Evolutionary conservation across 2,888 invertebrate genomes (phyloP), one percentile per base, ranked within the genome.

Genomic region (Cheiracanthium punctorium): DNA sequence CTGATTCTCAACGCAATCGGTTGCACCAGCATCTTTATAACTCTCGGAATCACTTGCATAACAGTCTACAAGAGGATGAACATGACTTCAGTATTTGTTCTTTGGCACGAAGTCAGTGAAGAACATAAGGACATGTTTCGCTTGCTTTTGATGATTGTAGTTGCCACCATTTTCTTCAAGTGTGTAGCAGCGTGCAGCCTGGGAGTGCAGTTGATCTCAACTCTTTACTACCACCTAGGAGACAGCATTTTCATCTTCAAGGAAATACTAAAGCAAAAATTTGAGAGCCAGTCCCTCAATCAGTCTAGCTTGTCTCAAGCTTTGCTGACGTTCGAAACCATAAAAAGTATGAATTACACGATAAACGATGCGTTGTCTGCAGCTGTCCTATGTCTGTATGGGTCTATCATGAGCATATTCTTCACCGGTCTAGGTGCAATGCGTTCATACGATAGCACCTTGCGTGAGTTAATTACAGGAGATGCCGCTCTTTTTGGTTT

Each of bases 321-420:
- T 58, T 37, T 81, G 12, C 5, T 69, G 1, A 58, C 33, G 33
- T 81, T 74, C 29, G 52, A 81, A 12, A 52, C 20, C 33, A 74
- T 74, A 8, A 14, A 29, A 1, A 8, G 10, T 12, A 30, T 52
- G 33, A 37, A 69, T 10, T 2, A 48, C 0, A 41, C 48, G 7
- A 67, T 74, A 1, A 69, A 81, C 4, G 14, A 37, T 4, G 67
- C 81, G 1, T 69, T 81, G 17, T 74, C 81, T 0, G 8, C 17
- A 7, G 32, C 32, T 2, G 74, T 75, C 12, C 74, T 81, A 1
- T 74, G 48, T 24, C 69, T 81, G 0, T 81, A 74, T 17, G 73
- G 81, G 0, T 43, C 74, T n/a, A 12, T 33, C n/a, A 17, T 81
- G 4, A 74, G 69, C 14, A 52, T 67, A 20, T 74, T 81, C 20